Evolutionary conservation across 2,888 invertebrate genomes (phyloP), one percentile per base, ranked within the genome.

Genomic region (Eupithecia insigniata): DNA sequence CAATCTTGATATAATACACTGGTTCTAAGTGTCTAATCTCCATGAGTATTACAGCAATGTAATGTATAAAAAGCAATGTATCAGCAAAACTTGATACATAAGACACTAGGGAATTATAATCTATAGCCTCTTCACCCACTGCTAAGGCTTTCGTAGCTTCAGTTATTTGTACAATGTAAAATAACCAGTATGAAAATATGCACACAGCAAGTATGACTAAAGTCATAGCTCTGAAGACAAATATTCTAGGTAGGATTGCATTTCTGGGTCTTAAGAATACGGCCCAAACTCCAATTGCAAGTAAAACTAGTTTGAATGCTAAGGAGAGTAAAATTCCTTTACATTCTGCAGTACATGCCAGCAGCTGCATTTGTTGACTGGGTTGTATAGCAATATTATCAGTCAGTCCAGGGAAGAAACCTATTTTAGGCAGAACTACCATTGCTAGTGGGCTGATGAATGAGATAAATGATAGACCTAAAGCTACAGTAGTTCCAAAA

Each of bases 161-260:
- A 0, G 97, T 97, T 70, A 97, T 96, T 91, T 99, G 98, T 67
- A 99, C 99, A 83, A 98, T 96, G 89, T 99, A 99, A 92, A 99
- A 99, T 26, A 99, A 95, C 99, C 99, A 99, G 92, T 98, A 99
- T 6, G 99, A 97, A 91, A 99, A 98, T 76, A 98, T 97, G 89
- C 99, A 97, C 18, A 99, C 96, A 58, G 98, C 96, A 51, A 99
- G 96, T 70, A 99, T 95, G 7, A 98, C 96, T 73, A 99, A 93
- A n/a, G 98, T 97, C 80, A 98, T 96, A 0, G 98, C 97, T 82
- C 99, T 95, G 86, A 98, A 98, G 66, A 99, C 95, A 90, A 97
- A 98, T 88, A 99, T 97, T 76, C 99, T 95, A 2, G 99, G 99
- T 94, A 99, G 95, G 22, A 98, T 97, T 30, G 98, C 97, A 79